A percentile compares a stretch with the other conserved stretches of the same genome.
Conservation (phyloP, 2,797 vertebrate genomes). For the Acanthiza pusilla region DNA sequence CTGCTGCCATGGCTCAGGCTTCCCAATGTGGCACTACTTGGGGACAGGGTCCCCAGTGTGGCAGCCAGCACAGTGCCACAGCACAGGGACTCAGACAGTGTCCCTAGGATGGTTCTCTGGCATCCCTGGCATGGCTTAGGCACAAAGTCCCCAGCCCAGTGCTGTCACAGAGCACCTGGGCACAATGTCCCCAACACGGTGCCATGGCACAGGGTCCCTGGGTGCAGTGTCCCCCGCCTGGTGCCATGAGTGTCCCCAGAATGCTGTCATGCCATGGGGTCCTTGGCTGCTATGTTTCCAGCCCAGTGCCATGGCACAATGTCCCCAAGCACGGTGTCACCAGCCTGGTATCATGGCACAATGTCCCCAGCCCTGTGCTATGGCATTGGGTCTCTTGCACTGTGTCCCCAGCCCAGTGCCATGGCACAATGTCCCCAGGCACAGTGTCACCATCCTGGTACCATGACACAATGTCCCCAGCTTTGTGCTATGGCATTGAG, state of each 20-base stretch:
- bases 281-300: neutral
- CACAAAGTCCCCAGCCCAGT: neutral
- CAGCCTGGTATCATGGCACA: too few species aligned
- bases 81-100: too few species aligned
- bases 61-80: neutral
- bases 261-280: neutral
- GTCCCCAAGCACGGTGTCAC: neutral
- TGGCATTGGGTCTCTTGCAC: neutral
- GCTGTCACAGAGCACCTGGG: too few species aligned
- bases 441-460: neutral
- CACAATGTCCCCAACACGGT: fast-evolving
- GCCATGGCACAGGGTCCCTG: neutral
- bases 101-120: too few species aligned
- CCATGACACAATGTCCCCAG: neutral
- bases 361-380: too few species aligned
- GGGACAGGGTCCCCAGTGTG: neutral
- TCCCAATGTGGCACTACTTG: neutral
- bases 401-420: too few species aligned
- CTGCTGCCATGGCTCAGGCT: neutral
- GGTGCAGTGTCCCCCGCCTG: neutral
- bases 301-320: too few species aligned
- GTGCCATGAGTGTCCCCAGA: neutral
- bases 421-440: too few species aligned
- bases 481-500: too few species aligned
- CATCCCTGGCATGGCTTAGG: neutral